Conservation (phyloP, 2,113 vertebrate species). For the Corvus moneduloides region DNA sequence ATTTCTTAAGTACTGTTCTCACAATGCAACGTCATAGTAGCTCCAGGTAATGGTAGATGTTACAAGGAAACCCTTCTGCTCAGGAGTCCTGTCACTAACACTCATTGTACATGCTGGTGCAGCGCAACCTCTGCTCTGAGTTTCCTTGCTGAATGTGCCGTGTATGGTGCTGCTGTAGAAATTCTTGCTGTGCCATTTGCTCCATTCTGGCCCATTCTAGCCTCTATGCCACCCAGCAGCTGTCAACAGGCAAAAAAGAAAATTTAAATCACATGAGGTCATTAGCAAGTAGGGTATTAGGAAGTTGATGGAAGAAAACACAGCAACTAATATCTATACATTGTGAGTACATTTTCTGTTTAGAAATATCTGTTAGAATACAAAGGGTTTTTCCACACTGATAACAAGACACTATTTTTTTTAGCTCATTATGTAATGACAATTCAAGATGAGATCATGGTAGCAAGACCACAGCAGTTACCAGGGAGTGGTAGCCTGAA, state of each 20-base stretch:
- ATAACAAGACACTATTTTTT: neutral
- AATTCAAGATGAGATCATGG: neutral
- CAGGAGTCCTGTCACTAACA: accelerated
- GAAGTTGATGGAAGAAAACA: neutral
- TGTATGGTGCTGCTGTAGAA: neutral
- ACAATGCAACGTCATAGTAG: neutral
- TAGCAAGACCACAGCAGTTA: neutral
- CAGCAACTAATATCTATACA: neutral
- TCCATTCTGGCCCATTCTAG: neutral
- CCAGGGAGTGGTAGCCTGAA: neutral
- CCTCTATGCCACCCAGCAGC: neutral
- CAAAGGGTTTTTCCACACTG: neutral
- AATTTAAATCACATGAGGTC: neutral
- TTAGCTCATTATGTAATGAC: conserved; percentile 8
- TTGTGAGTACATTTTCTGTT: neutral
- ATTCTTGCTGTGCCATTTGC: neutral
- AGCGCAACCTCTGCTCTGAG: neutral
- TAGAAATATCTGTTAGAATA: neutral
- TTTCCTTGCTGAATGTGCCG: neutral
- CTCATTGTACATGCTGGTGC: neutral
- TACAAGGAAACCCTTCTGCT: neutral
- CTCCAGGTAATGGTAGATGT: neutral
- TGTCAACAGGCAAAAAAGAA: neutral
- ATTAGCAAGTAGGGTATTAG: neutral
- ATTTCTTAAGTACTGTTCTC: neutral